Evolutionary conservation across 2,888 invertebrate genomes (phyloP).

Genomic region (Agrotis segetum): DNA sequence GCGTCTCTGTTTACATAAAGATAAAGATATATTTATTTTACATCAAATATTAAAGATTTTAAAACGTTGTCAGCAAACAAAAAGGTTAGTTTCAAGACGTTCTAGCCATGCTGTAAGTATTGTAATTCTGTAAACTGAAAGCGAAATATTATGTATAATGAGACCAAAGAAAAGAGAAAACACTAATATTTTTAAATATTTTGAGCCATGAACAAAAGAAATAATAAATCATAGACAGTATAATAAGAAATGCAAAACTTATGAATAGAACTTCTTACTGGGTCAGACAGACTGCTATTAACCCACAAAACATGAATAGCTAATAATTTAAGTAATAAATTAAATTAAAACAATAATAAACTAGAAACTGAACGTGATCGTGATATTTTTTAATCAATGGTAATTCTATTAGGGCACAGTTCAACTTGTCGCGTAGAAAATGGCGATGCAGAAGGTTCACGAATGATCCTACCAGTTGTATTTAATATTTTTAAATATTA

Average conservation of each 20-base stretch:
- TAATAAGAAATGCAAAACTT: slow-evolving; percentile 23
- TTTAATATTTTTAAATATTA: no score
- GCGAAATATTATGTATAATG: not conserved
- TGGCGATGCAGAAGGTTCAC: slow-evolving; percentile 19
- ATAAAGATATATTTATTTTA: no score
- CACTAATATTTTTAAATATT: not conserved
- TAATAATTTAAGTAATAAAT: slow-evolving; percentile 57
- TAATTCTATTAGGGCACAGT: slow-evolving; percentile 62
- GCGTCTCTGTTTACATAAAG: no score
- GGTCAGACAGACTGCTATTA: slow-evolving; percentile 50
- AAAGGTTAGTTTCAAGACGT: no score
- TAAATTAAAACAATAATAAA: slow-evolving; percentile 61
- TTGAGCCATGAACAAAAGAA: slow-evolving; percentile 1
- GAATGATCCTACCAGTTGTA: not conserved
- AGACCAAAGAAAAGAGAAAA: not conserved
- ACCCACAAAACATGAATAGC: slow-evolving; percentile 59
- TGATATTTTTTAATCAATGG: slow-evolving; percentile 65
- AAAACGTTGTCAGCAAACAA: no score
- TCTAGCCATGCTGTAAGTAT: no score
- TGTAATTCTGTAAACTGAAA: not conserved
- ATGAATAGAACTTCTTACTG: slow-evolving; percentile 26
- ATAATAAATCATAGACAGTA: slow-evolving; percentile 37
- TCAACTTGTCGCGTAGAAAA: slow-evolving; percentile 30
- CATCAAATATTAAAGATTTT: no score
- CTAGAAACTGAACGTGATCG: slow-evolving; percentile 49